Conservation (phyloP, 2,113 vertebrate species). For the Synodontis membranacea region DNA sequence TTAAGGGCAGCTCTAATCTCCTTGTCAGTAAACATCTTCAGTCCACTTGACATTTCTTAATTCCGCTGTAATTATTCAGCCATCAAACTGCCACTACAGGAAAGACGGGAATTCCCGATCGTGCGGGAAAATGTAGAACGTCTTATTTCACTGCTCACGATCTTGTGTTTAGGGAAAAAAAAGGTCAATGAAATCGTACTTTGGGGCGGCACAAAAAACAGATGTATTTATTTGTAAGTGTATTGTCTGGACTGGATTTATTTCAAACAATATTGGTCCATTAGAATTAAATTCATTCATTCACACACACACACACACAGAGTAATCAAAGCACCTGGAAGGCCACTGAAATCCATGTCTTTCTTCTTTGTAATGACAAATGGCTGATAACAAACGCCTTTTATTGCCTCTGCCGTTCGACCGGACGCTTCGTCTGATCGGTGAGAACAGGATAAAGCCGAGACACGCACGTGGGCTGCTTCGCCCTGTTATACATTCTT, state of each 20-base stretch:
- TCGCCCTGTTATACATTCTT: background rate
- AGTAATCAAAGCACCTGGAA: background rate
- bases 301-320: background rate
- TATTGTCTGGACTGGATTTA: background rate
- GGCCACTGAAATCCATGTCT: background rate
- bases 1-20: constrained; percentile 2
- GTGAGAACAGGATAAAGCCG: background rate
- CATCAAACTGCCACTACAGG: background rate
- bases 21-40: constrained; percentile 26
- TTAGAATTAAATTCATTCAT: constrained; percentile 6
- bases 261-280: background rate
- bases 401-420: background rate
- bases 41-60: constrained; percentile 20
- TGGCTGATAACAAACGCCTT: constrained; percentile 21
- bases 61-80: constrained; percentile 22
- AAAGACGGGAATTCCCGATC: background rate
- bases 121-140: background rate
- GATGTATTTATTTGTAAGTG: too few relatives aligned
- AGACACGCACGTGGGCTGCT: background rate
- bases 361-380: constrained; percentile 11
- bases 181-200: too few relatives aligned
- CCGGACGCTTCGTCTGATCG: background rate
- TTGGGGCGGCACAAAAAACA: too few relatives aligned
- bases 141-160: background rate
- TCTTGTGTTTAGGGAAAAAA: background rate